phyloP scores from a whole-genome alignment of 2,113 vertebrate genomes.

The Neotragus pygmaeus region DNA sequence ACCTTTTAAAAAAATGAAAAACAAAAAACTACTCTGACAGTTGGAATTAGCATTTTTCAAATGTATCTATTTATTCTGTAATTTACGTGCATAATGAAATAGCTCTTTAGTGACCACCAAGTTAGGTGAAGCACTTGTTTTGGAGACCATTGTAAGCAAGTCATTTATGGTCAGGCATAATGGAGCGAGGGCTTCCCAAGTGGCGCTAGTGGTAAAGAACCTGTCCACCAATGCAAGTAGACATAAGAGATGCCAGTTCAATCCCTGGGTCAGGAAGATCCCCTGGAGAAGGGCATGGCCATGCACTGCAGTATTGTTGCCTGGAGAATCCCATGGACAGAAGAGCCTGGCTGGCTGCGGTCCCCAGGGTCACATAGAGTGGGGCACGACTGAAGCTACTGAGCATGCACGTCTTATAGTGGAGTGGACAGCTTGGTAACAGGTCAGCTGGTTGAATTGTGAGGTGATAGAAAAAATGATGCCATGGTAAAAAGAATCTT shows the following conservation, averaged over 20 bases:
- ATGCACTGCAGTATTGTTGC: not conserved
- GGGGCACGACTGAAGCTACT: not conserved
- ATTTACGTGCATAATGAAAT: not conserved
- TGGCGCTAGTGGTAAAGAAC: not conserved
- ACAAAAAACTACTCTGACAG: not conserved
- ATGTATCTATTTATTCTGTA: not conserved
- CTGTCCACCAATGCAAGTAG: not conserved
- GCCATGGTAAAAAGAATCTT: not conserved
- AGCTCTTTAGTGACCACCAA: not conserved
- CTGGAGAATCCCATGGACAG: not conserved
- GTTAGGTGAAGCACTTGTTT: not conserved
- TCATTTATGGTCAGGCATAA: not conserved
- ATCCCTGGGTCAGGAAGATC: not conserved
- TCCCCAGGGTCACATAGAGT: not conserved
- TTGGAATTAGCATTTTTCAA: constrained; percentile 34
- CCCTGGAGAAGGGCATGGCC: not conserved
- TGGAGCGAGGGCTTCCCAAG: not conserved
- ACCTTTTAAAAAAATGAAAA: not conserved
- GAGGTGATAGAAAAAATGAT: not conserved
- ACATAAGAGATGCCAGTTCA: not conserved
- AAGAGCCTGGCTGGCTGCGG: not conserved
- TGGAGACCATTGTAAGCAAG: not conserved
- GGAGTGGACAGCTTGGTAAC: not conserved
- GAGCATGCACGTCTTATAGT: not conserved
- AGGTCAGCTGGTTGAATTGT: not conserved